Evolutionary conservation across 1,140 invertebrate species (phyloP).

Genomic region (Platyscapa corneri): DNA sequence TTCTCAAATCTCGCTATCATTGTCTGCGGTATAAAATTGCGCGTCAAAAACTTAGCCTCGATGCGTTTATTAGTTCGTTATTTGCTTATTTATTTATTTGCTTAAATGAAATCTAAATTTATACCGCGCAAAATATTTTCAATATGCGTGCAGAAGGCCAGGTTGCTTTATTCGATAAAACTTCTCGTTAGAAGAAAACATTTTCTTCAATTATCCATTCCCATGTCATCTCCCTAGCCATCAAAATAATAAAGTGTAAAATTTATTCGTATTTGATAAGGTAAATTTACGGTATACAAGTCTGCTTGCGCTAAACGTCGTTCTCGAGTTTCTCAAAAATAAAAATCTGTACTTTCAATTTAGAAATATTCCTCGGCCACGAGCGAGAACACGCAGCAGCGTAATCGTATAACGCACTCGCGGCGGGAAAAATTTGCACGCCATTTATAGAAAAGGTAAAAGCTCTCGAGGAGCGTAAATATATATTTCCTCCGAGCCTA

Average conservation of each 20-base stretch:
- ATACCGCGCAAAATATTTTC: neutral
- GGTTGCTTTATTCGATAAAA: constrained; percentile 33
- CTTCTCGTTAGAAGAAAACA: constrained; percentile 20
- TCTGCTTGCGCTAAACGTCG: neutral
- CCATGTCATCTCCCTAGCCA: neutral
- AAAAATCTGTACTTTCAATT: constrained; percentile 35
- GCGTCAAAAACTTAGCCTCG: too few species aligned
- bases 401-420: constrained; percentile 15
- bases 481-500: constrained; percentile 22
- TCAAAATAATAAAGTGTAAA: constrained; percentile 36
- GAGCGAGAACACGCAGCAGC: neutral
- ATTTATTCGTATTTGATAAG: constrained; percentile 50
- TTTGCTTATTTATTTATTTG: constrained; percentile 10
- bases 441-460: constrained; percentile 10
- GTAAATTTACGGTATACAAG: constrained; percentile 31
- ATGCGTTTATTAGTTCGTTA: too few species aligned
- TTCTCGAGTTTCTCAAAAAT: constrained; percentile 15
- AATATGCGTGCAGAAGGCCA: neutral
- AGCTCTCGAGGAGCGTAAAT: neutral
- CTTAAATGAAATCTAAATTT: neutral
- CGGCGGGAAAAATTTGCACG: constrained; percentile 9
- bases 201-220: constrained; percentile 40
- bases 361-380: constrained; percentile 30
- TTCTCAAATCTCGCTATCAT: neutral
- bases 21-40: too few species aligned